phyloP scores from a whole-genome alignment of 2,113 vertebrate species.

The Aldabrachelys gigantea region DNA sequence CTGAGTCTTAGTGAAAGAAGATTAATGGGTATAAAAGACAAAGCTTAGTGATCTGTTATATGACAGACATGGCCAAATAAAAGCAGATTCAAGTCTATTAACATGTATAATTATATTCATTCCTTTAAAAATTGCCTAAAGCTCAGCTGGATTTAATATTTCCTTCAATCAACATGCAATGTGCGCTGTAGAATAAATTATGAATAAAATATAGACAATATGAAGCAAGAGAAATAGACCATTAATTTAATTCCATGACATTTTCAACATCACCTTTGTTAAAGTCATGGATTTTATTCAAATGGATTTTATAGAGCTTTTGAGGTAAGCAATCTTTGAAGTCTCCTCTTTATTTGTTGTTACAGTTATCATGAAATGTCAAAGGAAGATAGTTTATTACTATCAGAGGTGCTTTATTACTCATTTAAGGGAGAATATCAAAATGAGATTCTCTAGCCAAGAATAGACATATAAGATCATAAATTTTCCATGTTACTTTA shows the following conservation, averaged over 20 bases:
- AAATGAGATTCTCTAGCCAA: constrained; percentile 67
- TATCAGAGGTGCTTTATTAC: constrained; percentile 68
- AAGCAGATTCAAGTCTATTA: constrained; percentile 61
- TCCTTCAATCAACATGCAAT: constrained; percentile 70
- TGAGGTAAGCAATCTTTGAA: constrained; percentile 73
- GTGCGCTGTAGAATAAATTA: constrained; percentile 73
- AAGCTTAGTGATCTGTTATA: constrained; percentile 53
- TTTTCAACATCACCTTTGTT: constrained; percentile 71
- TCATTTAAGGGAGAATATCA: constrained; percentile 73
- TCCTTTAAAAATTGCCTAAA: constrained; percentile 69
- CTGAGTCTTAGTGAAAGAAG: constrained; percentile 43
- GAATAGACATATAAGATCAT: constrained; percentile 69
- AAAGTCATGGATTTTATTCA: constrained; percentile 70
- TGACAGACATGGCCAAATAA: constrained; percentile 63
- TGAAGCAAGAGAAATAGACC: constrained; percentile 59
- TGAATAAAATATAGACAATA: constrained; percentile 74
- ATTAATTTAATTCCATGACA: constrained; percentile 75
- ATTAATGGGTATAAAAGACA: constrained; percentile 53
- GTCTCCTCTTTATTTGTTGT: constrained; percentile 69
- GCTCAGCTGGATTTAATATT: constrained; percentile 74
- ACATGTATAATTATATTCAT: constrained; percentile 70
- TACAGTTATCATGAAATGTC: constrained; percentile 72
- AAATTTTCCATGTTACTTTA: constrained; percentile 68
- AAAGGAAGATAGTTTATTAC: constrained; percentile 69
- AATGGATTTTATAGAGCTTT: constrained; percentile 72